phyloP scores from a whole-genome alignment of 2,888 invertebrate genomes.

The Hermaeophaga mercurialis region DNA sequence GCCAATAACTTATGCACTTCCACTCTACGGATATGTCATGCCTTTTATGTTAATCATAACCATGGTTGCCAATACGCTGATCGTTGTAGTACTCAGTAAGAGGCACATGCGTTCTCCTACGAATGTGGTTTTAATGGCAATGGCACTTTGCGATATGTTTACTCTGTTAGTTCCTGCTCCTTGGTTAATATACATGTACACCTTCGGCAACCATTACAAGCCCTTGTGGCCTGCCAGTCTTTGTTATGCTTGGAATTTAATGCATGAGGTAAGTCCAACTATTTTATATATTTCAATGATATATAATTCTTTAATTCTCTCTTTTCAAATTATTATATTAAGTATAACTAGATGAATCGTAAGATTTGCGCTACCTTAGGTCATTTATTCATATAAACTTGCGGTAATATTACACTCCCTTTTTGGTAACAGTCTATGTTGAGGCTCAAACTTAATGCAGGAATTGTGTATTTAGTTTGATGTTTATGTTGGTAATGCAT shows the following conservation, averaged over 20 bases:
- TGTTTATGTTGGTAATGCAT: constrained; percentile 19
- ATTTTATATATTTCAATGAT: too few species aligned
- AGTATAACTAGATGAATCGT: too few species aligned
- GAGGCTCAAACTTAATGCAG: constrained; percentile 2
- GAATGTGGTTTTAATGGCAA: constrained; percentile 91
- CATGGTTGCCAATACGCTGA: constrained; percentile 87
- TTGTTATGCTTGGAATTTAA: constrained; percentile 79
- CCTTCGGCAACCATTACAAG: constrained; percentile 85
- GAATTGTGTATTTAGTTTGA: constrained; percentile 9
- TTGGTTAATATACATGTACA: constrained; percentile 91
- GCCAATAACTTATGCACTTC: constrained; percentile 70
- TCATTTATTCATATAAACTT: not conserved
- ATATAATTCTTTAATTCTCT: too few species aligned
- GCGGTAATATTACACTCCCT: not conserved
- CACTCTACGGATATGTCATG: constrained; percentile 78
- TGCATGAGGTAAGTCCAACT: constrained; percentile 74
- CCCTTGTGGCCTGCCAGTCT: constrained; percentile 75
- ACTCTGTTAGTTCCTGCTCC: constrained; percentile 90
- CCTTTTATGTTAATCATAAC: constrained; percentile 86
- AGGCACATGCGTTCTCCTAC: constrained; percentile 92
- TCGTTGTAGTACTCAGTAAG: constrained; percentile 87
- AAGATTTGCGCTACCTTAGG: too few species aligned
- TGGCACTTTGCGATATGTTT: constrained; percentile 94
- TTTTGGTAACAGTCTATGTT: not conserved
- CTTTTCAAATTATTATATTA: too few species aligned